phyloP scores from a whole-genome alignment of 2,888 invertebrate species.

The Andrena trimmerana region DNA sequence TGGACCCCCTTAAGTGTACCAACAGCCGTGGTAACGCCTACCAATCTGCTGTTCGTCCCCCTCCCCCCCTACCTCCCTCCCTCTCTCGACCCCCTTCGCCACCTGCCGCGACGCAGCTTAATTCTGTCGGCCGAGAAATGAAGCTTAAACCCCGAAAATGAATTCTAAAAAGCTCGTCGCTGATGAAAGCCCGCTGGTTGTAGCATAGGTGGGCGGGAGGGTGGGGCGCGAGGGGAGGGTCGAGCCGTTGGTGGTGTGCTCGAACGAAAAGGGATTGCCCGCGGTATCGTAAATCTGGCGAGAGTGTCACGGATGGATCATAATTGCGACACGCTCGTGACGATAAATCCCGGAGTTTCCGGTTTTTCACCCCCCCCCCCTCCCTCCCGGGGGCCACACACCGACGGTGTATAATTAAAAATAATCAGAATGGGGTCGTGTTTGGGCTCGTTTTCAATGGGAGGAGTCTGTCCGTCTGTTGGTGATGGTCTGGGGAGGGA shows the following conservation, averaged over 20 bases:
- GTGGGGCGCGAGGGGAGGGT: neutral
- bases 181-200: conserved; percentile 59
- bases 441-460: too few relatives aligned
- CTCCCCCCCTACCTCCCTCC: conserved; percentile 38
- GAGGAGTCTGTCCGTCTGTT: too few relatives aligned
- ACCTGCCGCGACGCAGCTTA: conserved; percentile 57
- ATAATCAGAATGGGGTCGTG: too few relatives aligned
- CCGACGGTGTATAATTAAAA: too few relatives aligned
- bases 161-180: conserved; percentile 73
- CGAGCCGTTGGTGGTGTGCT: neutral
- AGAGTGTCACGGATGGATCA: conserved; percentile 48
- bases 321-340: conserved; percentile 47
- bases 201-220: neutral
- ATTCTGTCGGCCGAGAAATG: conserved; percentile 69
- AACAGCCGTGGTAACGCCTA: conserved; percentile 80
- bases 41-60: conserved; percentile 80
- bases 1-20: conserved; percentile 69
- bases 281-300: conserved; percentile 49
- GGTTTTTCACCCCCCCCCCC: neutral
- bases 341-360: conserved; percentile 41
- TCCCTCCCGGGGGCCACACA: neutral
- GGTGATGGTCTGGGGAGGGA: too few relatives aligned
- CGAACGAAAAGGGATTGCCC: conserved; percentile 32
- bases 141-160: conserved; percentile 78
- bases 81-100: conserved; percentile 12